Conservation (phyloP, 1,140 invertebrate species). For the Platorchestia sp. region DNA sequence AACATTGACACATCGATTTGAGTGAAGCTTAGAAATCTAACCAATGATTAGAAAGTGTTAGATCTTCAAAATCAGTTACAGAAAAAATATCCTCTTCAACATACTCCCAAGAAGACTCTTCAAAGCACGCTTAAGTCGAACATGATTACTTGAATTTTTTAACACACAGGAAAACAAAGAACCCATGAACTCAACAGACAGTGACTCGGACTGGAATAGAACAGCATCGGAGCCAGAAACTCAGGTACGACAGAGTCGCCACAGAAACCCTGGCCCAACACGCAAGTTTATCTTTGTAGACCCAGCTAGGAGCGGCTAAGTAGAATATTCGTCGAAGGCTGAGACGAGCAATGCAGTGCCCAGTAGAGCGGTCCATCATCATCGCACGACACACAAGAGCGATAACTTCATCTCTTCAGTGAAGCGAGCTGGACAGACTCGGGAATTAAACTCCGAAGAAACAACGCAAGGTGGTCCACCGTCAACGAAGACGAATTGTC, state of each 20-base stretch:
- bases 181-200: too few species aligned
- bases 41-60: too few species aligned
- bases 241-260: too few species aligned
- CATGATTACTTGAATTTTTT: too few species aligned
- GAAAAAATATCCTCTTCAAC: too few species aligned
- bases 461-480: conserved; percentile 16
- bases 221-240: not conserved
- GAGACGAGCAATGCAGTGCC: not conserved
- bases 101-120: not conserved
- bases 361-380: conserved; percentile 17
- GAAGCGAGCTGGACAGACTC: not conserved
- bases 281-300: not conserved
- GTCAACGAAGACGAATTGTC: conserved; percentile 27
- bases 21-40: too few species aligned
- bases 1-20: too few species aligned
- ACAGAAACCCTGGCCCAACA: not conserved
- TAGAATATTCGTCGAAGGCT: not conserved
- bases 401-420: conserved; percentile 46
- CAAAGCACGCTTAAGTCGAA: too few species aligned
- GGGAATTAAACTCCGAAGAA: conserved; percentile 46
- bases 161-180: too few species aligned
- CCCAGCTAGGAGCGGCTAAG: not conserved
- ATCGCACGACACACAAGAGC: conserved; percentile 36
- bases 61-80: too few species aligned
- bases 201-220: too few species aligned